Conservation (phyloP, 2,113 vertebrate genomes). For the Corythornis cristatus region DNA sequence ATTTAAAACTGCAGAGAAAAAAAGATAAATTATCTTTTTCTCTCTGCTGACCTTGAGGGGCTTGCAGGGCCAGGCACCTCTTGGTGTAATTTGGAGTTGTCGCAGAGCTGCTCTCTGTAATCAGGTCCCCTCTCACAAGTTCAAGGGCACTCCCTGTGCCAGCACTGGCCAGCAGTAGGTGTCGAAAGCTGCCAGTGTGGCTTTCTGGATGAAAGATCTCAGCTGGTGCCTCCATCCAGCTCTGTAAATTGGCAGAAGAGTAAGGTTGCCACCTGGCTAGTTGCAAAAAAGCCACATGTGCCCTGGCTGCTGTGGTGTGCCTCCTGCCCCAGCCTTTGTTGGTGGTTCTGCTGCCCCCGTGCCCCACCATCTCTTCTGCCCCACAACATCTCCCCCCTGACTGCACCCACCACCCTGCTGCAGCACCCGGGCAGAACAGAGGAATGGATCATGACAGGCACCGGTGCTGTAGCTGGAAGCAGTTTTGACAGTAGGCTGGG, state of each 20-base stretch:
- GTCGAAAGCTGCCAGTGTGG: not conserved
- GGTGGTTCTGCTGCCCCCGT: not conserved
- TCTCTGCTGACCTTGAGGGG: not conserved
- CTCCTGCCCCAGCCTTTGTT: not conserved
- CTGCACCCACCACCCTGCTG: rapidly evolving
- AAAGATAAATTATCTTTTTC: not conserved
- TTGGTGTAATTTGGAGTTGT: not conserved
- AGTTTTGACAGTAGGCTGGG: not conserved
- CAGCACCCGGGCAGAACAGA: rapidly evolving
- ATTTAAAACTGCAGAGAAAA: not conserved
- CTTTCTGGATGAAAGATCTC: conserved; percentile 2
- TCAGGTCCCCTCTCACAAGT: not conserved
- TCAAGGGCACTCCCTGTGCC: not conserved
- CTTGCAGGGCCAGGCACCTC: not conserved
- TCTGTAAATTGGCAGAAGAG: not conserved
- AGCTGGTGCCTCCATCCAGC: conserved; percentile 14
- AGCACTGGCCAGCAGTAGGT: not conserved
- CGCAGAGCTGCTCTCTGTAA: not conserved
- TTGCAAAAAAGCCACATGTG: not conserved
- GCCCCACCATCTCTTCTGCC: rapidly evolving
- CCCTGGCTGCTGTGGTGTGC: rapidly evolving
- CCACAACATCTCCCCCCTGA: rapidly evolving
- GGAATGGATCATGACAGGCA: rapidly evolving
- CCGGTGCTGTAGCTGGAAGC: no score
- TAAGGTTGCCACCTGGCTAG: not conserved